Conservation (phyloP, 2,888 invertebrate species). For the Smittia sp. region DNA sequence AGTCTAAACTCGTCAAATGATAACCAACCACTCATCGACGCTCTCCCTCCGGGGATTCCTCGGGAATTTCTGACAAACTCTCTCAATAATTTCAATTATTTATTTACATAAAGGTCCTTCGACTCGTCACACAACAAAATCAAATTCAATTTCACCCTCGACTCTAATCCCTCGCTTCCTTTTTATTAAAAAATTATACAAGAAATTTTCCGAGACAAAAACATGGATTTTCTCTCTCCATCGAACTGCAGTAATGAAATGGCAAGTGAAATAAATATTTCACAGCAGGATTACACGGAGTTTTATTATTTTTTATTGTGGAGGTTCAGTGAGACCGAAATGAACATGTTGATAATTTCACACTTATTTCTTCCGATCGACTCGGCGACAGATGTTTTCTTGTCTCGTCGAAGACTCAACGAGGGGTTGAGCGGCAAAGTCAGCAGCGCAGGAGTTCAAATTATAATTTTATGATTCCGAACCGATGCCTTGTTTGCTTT, state of each 20-base stretch:
- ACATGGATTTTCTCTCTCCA: background rate
- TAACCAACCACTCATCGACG: background rate
- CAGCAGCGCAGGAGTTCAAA: conserved; percentile 12
- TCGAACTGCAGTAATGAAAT: conserved; percentile 7
- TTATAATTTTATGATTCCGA: conserved; percentile 38
- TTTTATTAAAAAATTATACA: conserved; percentile 37
- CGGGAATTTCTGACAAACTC: background rate
- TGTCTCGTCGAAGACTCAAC: background rate
- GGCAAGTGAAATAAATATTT: conserved; percentile 39
- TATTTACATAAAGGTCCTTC: conserved; percentile 28
- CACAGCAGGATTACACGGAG: conserved; percentile 40
- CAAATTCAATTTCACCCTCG: conserved; percentile 38
- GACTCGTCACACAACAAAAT: conserved; percentile 8
- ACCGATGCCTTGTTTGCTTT: conserved; percentile 20
- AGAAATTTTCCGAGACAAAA: background rate
- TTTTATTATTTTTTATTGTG: conserved; percentile 39
- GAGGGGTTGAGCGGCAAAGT: background rate
- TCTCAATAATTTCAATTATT: conserved; percentile 30
- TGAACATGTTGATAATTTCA: conserved; percentile 42
- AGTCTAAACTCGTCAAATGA: background rate
- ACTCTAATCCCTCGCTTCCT: conserved; percentile 20
- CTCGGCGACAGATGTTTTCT: conserved; percentile 41
- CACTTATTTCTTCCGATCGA: conserved; percentile 36
- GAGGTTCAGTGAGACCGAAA: conserved; percentile 3
- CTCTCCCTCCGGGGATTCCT: background rate